Evolutionary conservation across 2,888 invertebrate species (phyloP).

Genomic region (Linnaemya tessellans): DNA sequence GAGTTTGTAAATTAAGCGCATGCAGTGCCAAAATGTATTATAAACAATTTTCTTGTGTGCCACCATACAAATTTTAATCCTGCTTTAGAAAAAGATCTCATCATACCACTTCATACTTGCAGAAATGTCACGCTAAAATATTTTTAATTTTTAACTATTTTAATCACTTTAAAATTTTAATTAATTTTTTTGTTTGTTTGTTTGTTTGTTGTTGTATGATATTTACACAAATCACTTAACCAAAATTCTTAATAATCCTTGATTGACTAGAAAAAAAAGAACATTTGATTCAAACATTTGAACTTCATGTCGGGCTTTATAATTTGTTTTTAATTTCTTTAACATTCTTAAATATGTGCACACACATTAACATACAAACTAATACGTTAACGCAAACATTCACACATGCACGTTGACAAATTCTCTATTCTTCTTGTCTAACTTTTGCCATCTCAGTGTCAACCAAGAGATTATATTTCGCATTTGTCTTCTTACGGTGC

Average conservation of each 20-base stretch:
- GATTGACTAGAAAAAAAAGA: conserved; percentile 6
- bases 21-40: too few species aligned
- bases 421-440: conserved; percentile 69
- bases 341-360: conserved; percentile 58
- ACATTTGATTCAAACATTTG: conserved; percentile 56
- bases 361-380: conserved; percentile 10
- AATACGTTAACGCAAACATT: conserved; percentile 13
- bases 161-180: conserved; percentile 16
- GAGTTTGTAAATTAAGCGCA: too few species aligned
- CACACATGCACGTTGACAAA: conserved; percentile 38
- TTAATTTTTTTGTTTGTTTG: conserved; percentile 23
- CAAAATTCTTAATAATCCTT: conserved; percentile 43
- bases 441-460: conserved; percentile 72
- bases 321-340: conserved; percentile 71
- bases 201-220: neutral
- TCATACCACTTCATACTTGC: neutral
- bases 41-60: neutral
- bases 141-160: neutral
- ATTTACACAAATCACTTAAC: conserved; percentile 4
- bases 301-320: conserved; percentile 67
- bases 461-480: conserved; percentile 71
- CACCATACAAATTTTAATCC: neutral
- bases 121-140: neutral
- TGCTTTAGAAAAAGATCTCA: neutral
- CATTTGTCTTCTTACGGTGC: conserved; percentile 67